phyloP scores from a whole-genome alignment of 2,888 invertebrate species.

The Octonoba sinensis region DNA sequence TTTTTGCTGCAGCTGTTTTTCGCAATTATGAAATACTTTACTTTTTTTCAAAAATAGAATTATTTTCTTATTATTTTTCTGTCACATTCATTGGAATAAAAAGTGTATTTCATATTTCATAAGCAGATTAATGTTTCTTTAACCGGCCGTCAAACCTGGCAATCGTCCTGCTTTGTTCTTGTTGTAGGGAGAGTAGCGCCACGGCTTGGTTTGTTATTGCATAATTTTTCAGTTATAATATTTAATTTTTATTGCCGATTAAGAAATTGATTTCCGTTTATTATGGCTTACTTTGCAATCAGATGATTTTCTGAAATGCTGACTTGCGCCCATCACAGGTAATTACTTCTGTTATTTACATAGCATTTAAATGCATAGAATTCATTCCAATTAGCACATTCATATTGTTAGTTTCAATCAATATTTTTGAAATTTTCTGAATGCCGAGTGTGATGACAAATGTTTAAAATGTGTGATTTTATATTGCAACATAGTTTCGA shows the following conservation, averaged over 20 bases:
- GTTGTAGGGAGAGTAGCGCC: constrained; percentile 54
- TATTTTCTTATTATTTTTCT: too few relatives aligned
- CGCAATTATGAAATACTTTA: too few relatives aligned
- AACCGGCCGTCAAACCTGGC: constrained; percentile 51
- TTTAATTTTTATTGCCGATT: constrained; percentile 35
- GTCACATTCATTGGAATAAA: not conserved
- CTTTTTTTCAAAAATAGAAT: too few relatives aligned
- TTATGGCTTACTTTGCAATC: too few relatives aligned
- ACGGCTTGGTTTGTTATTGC: constrained; percentile 43
- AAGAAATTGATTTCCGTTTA: too few relatives aligned
- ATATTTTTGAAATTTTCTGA: constrained; percentile 53
- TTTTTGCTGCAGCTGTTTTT: too few relatives aligned
- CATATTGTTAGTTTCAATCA: constrained; percentile 63
- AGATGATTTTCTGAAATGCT: too few relatives aligned
- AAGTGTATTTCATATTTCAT: constrained; percentile 5
- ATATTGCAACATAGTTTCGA: too few relatives aligned
- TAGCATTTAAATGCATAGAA: constrained; percentile 54
- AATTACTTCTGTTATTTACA: constrained; percentile 36
- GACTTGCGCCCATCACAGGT: constrained; percentile 20
- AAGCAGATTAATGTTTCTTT: constrained; percentile 1
- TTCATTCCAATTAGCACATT: constrained; percentile 60
- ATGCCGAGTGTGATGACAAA: constrained; percentile 29
- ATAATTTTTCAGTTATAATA: constrained; percentile 49
- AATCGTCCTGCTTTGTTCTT: constrained; percentile 50
- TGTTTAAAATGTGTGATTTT: too few relatives aligned